Conservation (phyloP, 2,888 invertebrate genomes). For the Tenthredo distinguenda region DNA sequence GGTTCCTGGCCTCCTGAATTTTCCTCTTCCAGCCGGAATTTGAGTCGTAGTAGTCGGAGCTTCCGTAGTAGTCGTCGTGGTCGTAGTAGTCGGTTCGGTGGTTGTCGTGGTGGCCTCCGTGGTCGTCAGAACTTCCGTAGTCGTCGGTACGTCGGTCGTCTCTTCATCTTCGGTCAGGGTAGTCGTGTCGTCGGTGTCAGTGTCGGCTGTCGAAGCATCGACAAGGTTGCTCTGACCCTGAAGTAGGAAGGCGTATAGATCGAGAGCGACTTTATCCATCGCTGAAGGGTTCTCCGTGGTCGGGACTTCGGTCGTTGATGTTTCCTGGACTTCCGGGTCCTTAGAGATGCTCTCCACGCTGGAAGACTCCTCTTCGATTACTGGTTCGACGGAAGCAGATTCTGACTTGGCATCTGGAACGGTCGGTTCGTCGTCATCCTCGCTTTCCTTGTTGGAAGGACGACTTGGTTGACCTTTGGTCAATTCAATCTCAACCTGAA, state of each 20-base stretch:
- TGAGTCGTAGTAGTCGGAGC: conserved; percentile 72
- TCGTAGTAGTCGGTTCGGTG: conserved; percentile 80
- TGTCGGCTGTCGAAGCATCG: conserved; percentile 63
- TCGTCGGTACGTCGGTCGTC: conserved; percentile 74
- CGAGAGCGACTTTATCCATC: conserved; percentile 91
- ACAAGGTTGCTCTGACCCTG: conserved; percentile 80
- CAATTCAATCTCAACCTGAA: conserved; percentile 66
- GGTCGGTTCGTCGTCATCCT: conserved; percentile 57
- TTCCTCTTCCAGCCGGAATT: conserved; percentile 70
- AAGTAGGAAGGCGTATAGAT: conserved; percentile 89
- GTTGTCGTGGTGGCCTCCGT: conserved; percentile 77
- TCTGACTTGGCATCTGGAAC: neutral
- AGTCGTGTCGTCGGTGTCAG: conserved; percentile 83
- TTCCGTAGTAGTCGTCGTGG: conserved; percentile 80
- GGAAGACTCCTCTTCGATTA: conserved; percentile 8
- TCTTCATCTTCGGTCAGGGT: conserved; percentile 77
- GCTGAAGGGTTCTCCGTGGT: conserved; percentile 83
- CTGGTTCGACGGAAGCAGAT: neutral
- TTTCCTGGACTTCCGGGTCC: conserved; percentile 60
- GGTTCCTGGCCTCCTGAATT: conserved; percentile 68
- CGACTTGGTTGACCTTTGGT: conserved; percentile 66
- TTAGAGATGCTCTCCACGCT: conserved; percentile 5
- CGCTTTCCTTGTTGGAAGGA: conserved; percentile 51
- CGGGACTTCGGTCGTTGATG: conserved; percentile 78
- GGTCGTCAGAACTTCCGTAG: conserved; percentile 79